A percentile compares a stretch with the other conserved stretches of the same genome.
Evolutionary conservation across 2,888 invertebrate genomes (phyloP).

Genomic region (Cataglyphis altisquamis): DNA sequence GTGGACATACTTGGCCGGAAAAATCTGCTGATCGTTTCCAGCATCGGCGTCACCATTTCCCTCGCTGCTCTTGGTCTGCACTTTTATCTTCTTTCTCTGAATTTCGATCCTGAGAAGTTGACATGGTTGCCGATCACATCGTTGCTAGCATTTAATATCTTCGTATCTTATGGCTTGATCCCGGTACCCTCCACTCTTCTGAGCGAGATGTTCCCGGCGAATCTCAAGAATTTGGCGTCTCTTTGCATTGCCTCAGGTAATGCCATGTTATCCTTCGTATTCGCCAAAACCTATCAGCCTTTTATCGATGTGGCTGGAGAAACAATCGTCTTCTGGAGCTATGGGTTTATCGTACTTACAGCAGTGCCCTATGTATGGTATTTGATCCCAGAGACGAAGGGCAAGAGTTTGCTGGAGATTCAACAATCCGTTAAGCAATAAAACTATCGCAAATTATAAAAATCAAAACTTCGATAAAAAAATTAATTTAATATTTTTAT

Average conservation of each 20-base stretch:
- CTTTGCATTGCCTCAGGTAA: slow-evolving; percentile 75
- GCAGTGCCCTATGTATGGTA: slow-evolving; percentile 78
- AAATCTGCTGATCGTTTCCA: slow-evolving; percentile 86
- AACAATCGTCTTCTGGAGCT: slow-evolving; percentile 81
- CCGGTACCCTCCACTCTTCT: slow-evolving; percentile 80
- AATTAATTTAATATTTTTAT: not conserved
- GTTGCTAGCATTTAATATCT: slow-evolving; percentile 76
- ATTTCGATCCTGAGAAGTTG: slow-evolving; percentile 60
- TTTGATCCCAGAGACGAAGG: slow-evolving; percentile 81
- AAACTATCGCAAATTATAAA: not conserved
- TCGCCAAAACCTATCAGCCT: slow-evolving; percentile 79
- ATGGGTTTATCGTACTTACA: slow-evolving; percentile 71
- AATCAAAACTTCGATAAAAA: not conserved
- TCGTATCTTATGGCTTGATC: slow-evolving; percentile 77
- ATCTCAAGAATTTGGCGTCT: slow-evolving; percentile 80
- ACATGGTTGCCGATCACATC: slow-evolving; percentile 80
- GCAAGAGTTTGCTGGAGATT: slow-evolving; percentile 81
- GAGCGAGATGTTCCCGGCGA: slow-evolving; percentile 82
- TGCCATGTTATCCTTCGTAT: slow-evolving; percentile 77
- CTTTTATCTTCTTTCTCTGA: slow-evolving; percentile 77
- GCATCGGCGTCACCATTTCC: slow-evolving; percentile 82
- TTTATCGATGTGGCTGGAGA: slow-evolving; percentile 79
- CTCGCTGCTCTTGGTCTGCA: slow-evolving; percentile 79
- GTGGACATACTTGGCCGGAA: slow-evolving; percentile 87
- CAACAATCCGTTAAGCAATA: slow-evolving; percentile 71